Percentiles rank a stretch among this genome's conserved stretches.
phyloP scores from a whole-genome alignment of 2,888 invertebrate species.

The Diaperis boleti region DNA sequence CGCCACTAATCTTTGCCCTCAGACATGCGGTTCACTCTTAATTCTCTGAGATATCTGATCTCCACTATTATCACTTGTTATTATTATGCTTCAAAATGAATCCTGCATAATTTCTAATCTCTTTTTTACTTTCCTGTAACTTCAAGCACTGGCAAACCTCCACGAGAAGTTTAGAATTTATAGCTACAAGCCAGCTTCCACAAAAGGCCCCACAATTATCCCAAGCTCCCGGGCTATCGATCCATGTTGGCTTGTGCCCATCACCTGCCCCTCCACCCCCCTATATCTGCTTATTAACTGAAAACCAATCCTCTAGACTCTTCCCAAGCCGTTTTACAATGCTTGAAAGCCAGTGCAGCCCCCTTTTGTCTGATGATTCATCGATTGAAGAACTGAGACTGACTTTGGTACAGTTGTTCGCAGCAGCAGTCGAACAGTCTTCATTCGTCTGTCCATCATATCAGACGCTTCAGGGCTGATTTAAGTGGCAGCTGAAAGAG shows the following conservation, averaged over 20 bases:
- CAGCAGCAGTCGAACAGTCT: conserved; percentile 47
- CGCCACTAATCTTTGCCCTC: no score
- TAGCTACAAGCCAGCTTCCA: conserved; percentile 3
- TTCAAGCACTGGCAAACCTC: no score
- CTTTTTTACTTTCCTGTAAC: no score
- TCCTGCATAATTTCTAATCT: no score
- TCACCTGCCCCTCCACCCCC: background rate
- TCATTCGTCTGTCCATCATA: conserved; percentile 59
- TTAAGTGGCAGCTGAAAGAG: conserved; percentile 52
- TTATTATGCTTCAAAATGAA: no score
- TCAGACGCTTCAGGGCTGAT: conserved; percentile 45
- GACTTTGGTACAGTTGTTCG: conserved; percentile 46
- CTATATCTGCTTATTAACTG: conserved; percentile 24
- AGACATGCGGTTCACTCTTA: no score
- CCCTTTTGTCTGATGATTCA: conserved; percentile 50
- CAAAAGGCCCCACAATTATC: conserved; percentile 5
- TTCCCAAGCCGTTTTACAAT: no score
- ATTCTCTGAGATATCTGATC: no score
- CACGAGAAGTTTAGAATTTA: no score
- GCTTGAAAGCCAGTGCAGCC: conserved; percentile 35
- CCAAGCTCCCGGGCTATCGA: background rate
- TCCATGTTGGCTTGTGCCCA: conserved; percentile 7
- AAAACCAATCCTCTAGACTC: conserved; percentile 28
- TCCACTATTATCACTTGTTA: no score
- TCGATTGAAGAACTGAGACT: conserved; percentile 53